These are phyloP conservation scores for Harlomillsia oculata DNA, from an alignment of 1,140 invertebrate species.

Conservation along the genomic window DNA sequence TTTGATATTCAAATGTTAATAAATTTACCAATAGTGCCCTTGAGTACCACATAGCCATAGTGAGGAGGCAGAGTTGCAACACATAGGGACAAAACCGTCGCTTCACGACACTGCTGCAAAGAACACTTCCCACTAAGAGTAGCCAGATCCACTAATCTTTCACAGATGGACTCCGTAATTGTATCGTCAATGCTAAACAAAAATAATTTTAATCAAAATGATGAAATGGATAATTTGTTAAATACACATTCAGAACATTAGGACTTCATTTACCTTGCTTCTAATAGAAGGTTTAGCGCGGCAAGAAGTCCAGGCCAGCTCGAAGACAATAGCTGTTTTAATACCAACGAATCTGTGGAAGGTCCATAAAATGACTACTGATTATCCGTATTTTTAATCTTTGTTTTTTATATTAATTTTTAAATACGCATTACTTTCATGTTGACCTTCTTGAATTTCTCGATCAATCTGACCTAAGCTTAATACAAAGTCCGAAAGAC, in stretches of 20 bases:
- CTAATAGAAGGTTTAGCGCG: slow-evolving; percentile 79
- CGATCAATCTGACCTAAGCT: slow-evolving; percentile 30
- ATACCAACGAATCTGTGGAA: slow-evolving; percentile 20
- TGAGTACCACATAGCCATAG: slow-evolving; percentile 82
- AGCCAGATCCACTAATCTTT: slow-evolving; percentile 32
- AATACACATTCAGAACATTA: not conserved
- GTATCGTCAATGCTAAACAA: slow-evolving; percentile 74
- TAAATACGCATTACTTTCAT: slow-evolving; percentile 18
- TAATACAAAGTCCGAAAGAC: slow-evolving; percentile 35
- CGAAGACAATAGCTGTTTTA: slow-evolving; percentile 71
- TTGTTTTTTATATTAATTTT: not conserved
- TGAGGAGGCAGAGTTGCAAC: slow-evolving; percentile 89
- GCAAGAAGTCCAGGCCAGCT: slow-evolving; percentile 90
- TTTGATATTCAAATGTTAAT: not conserved
- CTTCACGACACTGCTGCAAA: slow-evolving; percentile 33
- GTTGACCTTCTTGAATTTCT: slow-evolving; percentile 21
- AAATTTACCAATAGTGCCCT: slow-evolving; percentile 38
- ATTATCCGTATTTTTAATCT: not conserved
- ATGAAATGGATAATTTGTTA: not conserved
- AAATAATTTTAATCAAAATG: slow-evolving; percentile 11
- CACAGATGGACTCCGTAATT: slow-evolving; percentile 39
- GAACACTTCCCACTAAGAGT: slow-evolving; percentile 30
- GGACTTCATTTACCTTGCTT: slow-evolving; percentile 58
- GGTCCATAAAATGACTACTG: not conserved
- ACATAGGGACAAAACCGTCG: slow-evolving; percentile 58